phyloP scores from a whole-genome alignment of 2,113 vertebrate genomes.

The Suricata suricatta region DNA sequence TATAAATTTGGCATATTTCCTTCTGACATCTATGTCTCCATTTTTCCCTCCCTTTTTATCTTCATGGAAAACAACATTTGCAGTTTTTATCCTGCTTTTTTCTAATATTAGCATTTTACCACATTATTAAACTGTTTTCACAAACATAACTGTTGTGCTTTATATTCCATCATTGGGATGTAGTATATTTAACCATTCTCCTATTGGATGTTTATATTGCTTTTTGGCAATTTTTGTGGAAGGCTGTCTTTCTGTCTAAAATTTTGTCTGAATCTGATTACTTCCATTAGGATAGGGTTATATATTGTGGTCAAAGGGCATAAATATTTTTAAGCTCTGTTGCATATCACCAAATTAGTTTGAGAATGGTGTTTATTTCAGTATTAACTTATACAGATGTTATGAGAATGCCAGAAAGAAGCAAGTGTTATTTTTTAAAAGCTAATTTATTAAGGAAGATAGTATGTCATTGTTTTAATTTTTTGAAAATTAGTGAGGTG shows the following conservation, averaged over 20 bases:
- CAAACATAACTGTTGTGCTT: not conserved
- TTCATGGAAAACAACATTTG: not conserved
- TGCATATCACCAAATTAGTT: not conserved
- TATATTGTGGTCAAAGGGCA: not conserved
- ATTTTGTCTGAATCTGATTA: conserved; percentile 1
- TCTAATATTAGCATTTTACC: not conserved
- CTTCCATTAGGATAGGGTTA: not conserved
- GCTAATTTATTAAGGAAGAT: not conserved
- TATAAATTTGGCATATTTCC: conserved; percentile 36
- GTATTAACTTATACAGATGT: not conserved
- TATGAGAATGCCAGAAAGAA: conserved; percentile 19
- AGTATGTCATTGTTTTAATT: conserved; percentile 39
- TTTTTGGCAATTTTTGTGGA: conserved; percentile 38
- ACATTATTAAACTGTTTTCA: conserved; percentile 13
- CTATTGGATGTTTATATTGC: conserved; percentile 6
- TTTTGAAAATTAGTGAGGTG: conserved; percentile 18
- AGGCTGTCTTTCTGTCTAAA: conserved; percentile 29
- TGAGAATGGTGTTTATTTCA: conserved; percentile 12
- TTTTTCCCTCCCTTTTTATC: not conserved
- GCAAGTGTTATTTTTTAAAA: conserved; percentile 4
- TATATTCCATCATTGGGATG: not conserved
- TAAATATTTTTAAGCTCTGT: conserved; percentile 31
- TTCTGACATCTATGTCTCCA: not conserved
- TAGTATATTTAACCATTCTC: not conserved
- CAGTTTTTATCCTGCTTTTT: not conserved